Base-by-base conservation (phyloP, 2,888 invertebrate species). In the Tortricodes alternella region DNA sequence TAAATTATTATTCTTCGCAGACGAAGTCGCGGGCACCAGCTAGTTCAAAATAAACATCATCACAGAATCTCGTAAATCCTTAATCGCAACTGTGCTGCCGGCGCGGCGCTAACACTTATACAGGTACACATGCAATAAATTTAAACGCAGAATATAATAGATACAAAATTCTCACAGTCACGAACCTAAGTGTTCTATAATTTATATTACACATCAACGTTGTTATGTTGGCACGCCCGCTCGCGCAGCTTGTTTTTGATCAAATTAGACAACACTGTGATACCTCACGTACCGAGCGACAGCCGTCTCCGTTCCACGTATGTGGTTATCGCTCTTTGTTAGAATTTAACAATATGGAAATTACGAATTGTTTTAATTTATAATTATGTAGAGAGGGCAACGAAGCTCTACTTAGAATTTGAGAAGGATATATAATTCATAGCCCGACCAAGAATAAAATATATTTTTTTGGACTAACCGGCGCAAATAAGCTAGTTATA, bases 151-250 rank as follows among this genome's bases (percentile, higher is more conserved):
- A 44, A 44, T 44, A 44, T 44, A 29, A n/a, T 27, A n/a, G n/a
- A n/a, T n/a, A 53, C 19, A 19, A 32, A 19, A 39, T 34, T 34
- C 34, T 15, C 9, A 16, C 34, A 21, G 29, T 29, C 43, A 29
- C 24, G 7, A 5, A 29, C 48, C 48, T 37, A 56, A 43, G 16
- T 32, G 44, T 50, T 32, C n/a, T 44, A 23, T 50, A 56, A 56
- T 56, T 56, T 50, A 50, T 56, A 37, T 44, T 44, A 23, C 23
- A 24, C 43, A 56, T 56, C 44, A 49, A 38, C 38, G 43, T 29
- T 15, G 24, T 43, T 27, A 43, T n/a, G 23, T 37, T 43, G 53
- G 32, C 21, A 23, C 11, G 44, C 44, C 27, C 18, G 44, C 9
- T 9, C n/a, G n/a, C 15, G 19, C 11, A 19, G 35, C 44, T 43